Evolutionary conservation across 1,140 invertebrate species (phyloP), one percentile per base, ranked within the genome.

Genomic region (Chymomyza costata): DNA sequence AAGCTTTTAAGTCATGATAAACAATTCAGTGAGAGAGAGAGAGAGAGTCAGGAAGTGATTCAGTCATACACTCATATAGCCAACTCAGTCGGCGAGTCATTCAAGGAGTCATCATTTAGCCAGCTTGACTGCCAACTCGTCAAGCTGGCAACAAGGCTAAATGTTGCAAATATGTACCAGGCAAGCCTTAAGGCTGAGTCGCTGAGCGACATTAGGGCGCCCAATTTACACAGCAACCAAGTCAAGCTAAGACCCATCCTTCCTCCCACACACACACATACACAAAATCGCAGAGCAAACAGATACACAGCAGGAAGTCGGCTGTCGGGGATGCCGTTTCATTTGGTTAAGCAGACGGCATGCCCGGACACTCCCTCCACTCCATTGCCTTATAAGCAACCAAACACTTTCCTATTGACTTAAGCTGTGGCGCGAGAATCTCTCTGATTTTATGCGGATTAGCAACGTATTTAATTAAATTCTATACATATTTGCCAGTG

Each of bases 1-100:
- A 65, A 81, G 74, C 73, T 68, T 81, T 80, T 80, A 81, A 80
- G 73, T 68, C 57, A 45, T 65, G 73, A 68, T 68, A 81, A 68
- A 57, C 54, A 54, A 11, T 25, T 25, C 8, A 8, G 3, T 8
- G 21, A 38, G 48, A 54, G 30, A 38, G 45, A 50, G 34, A 43
- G 21, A n/a, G 17, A 54, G 49, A 32, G 41, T 10, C 60, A 28
- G 19, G 3, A 25, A 8, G 8, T 8, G 21, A n/a, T n/a, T n/a
- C 14, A 10, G 13, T 5, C 34, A 35, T 3, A 14, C 10, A 35
- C 3, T 6, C 14, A 14, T 3, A 14, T 6, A 35, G 13, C 10
- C 34, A 35, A 10, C 10, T 8, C 51, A 38, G 45, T 35, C 38
- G 37, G 25, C 39, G n/a, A n/a, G n/a, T n/a, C n/a, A n/a, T n/a